A percentile compares a stretch with the other conserved stretches of the same genome.
phyloP scores from a whole-genome alignment of 1,140 invertebrate genomes.

The Wasmannia auropunctata region DNA sequence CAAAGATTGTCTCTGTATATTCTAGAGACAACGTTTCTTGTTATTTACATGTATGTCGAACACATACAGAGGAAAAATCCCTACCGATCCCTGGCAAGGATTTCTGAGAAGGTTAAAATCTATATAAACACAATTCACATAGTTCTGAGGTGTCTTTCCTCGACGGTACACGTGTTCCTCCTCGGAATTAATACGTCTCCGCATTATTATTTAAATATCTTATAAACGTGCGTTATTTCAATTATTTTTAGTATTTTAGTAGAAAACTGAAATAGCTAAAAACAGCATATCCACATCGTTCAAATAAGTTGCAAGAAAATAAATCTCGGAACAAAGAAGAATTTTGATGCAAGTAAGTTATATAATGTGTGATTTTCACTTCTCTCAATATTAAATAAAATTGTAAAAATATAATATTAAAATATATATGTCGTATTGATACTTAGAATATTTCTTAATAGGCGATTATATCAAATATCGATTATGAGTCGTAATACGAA shows the following conservation, averaged over 20 bases:
- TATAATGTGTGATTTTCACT: neutral
- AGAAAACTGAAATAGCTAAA: neutral
- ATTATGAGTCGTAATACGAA: conserved; percentile 11
- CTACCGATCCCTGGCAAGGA: neutral
- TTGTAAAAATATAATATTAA: neutral
- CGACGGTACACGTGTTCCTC: neutral
- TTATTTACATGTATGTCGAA: neutral
- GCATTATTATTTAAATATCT: neutral
- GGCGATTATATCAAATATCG: neutral
- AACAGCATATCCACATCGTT: neutral
- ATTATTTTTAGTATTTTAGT: neutral
- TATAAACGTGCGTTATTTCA: neutral
- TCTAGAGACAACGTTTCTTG: neutral
- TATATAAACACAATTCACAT: neutral
- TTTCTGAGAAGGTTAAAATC: neutral
- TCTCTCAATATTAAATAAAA: neutral
- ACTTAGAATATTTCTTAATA: neutral
- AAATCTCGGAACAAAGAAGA: neutral
- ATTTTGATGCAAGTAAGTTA: neutral
- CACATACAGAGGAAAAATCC: neutral
- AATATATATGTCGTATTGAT: neutral
- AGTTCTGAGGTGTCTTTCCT: neutral
- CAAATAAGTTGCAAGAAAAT: neutral
- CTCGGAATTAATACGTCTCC: neutral
- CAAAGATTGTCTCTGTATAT: neutral